These are phyloP conservation scores for Bubo bubo DNA, from an alignment of 2,113 vertebrate species.

Conservation along the genomic window DNA sequence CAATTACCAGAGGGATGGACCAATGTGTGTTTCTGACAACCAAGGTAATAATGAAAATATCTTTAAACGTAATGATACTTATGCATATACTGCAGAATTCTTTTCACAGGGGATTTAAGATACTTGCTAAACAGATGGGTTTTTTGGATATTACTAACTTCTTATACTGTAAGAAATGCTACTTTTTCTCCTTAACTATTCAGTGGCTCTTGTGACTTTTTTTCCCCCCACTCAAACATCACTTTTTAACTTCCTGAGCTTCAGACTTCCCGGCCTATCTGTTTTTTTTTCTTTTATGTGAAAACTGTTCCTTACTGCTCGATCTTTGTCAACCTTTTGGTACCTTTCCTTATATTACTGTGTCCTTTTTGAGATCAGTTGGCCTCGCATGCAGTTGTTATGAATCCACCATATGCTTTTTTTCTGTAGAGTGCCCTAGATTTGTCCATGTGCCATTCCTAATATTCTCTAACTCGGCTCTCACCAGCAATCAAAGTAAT, in stretches of 20 bases:
- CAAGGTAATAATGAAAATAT: conserved; percentile 77
- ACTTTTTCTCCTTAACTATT: neutral
- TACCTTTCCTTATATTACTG: neutral
- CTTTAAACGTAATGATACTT: neutral
- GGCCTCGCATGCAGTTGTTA: neutral
- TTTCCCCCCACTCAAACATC: neutral
- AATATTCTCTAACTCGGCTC: rapidly evolving
- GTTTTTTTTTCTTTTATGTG: neutral
- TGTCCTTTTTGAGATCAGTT: neutral
- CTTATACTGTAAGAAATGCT: neutral
- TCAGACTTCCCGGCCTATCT: neutral
- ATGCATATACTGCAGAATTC: rapidly evolving
- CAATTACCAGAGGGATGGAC: conserved; percentile 95
- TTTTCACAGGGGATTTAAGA: neutral
- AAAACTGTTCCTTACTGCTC: neutral
- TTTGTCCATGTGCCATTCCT: neutral
- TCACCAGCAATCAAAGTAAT: neutral
- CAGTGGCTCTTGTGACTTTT: neutral
- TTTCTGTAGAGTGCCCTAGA: neutral
- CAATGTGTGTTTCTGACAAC: conserved; percentile 92
- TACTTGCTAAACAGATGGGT: rapidly evolving
- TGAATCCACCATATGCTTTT: neutral
- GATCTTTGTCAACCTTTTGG: neutral
- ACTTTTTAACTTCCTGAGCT: neutral
- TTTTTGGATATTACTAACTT: neutral